Conservation (phyloP, 2,797 vertebrate species). For the Champsocephalus esox region DNA sequence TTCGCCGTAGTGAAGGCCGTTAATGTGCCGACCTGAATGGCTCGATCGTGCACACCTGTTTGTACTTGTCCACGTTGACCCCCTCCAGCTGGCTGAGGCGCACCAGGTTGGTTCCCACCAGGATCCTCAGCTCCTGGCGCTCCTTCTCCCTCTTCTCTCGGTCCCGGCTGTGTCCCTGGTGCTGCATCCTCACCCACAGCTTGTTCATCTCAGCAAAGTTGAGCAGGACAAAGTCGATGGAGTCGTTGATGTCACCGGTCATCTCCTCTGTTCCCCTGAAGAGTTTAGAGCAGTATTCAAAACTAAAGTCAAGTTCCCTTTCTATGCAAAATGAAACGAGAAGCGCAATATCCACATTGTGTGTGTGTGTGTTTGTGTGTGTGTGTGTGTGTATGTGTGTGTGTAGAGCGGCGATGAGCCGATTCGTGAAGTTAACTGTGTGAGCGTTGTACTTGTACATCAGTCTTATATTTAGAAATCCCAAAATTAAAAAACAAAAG, state of each 20-base stretch:
- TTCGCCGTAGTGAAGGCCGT: background rate
- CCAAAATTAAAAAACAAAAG: too few relatives aligned
- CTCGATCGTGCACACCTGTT: slow-evolving; percentile 86
- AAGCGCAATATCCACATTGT: background rate
- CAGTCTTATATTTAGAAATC: too few relatives aligned
- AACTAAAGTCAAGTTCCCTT: too few relatives aligned
- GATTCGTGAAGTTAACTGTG: too few relatives aligned
- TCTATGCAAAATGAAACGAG: background rate
- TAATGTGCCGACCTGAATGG: too few relatives aligned
- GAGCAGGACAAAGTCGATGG: slow-evolving; percentile 96
- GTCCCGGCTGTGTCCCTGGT: slow-evolving; percentile 98
- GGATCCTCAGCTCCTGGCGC: slow-evolving; percentile 95
- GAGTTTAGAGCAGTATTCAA: background rate
- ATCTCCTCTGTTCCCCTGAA: slow-evolving; percentile 90
- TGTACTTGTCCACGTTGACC: slow-evolving; percentile 97
- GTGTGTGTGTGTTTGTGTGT: too few relatives aligned
- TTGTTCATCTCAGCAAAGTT: slow-evolving; percentile 99
- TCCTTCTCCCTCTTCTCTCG: slow-evolving; percentile 97
- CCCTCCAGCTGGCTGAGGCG: slow-evolving; percentile 98
- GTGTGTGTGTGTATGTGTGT: too few relatives aligned
- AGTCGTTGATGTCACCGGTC: slow-evolving; percentile 97
- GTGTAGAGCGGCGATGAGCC: too few relatives aligned
- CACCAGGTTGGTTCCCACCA: slow-evolving; percentile 97
- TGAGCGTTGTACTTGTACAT: too few relatives aligned
- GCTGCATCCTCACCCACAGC: slow-evolving; percentile 98